Percentiles rank a stretch among this genome's conserved stretches.
These are phyloP conservation scores for Erythrocercus mccallii DNA, from an alignment of 2,113 vertebrate genomes.

Conservation along the genomic window DNA sequence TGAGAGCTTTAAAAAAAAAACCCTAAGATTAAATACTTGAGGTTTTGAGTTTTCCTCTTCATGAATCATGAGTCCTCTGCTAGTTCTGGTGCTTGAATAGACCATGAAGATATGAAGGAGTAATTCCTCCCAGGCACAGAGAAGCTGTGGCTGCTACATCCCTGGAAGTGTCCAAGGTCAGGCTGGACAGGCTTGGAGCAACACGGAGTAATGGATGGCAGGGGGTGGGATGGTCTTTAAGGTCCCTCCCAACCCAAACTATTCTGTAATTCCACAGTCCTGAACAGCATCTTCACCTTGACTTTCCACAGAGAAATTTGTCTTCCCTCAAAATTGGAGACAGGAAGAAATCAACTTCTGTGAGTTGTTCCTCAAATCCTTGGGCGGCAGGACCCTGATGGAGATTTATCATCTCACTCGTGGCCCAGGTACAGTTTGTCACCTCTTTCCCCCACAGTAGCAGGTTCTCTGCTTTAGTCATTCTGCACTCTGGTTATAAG, in stretches of 20 bases:
- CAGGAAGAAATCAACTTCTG: neutral
- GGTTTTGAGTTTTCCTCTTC: neutral
- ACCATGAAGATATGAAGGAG: neutral
- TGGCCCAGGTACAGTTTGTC: neutral
- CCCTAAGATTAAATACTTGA: neutral
- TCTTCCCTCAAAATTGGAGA: neutral
- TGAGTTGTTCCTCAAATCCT: neutral
- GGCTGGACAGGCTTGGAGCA: rapidly evolving
- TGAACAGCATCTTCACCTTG: neutral
- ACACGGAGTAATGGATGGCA: neutral
- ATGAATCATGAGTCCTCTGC: neutral
- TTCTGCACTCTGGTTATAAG: neutral
- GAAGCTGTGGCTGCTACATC: neutral
- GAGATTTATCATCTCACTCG: neutral
- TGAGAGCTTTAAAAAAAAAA: neutral
- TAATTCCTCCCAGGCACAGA: neutral
- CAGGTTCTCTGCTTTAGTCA: neutral
- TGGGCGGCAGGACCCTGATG: neutral
- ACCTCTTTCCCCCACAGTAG: neutral
- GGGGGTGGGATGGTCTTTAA: neutral
- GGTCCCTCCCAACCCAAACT: neutral
- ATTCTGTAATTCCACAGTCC: neutral
- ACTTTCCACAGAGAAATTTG: neutral
- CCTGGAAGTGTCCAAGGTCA: neutral
- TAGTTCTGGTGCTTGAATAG: neutral